Evolutionary conservation across 2,888 invertebrate species (phyloP).

Genomic region (Coenonympha arcania): DNA sequence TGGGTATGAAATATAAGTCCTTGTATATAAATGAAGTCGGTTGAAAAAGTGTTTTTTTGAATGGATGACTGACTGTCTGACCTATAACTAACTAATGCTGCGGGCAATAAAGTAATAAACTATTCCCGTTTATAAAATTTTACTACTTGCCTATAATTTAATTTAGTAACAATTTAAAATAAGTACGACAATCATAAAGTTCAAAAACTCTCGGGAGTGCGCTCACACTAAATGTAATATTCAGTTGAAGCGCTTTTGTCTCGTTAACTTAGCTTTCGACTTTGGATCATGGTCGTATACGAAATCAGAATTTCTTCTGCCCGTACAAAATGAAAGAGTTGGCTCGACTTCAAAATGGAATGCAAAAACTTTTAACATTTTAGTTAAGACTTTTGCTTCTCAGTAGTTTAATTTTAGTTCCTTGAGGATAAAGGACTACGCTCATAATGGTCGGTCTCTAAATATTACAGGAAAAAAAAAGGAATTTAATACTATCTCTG

Average conservation of each 20-base stretch:
- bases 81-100: too few relatives aligned
- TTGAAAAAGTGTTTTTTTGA: too few relatives aligned
- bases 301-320: conserved; percentile 16
- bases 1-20: too few relatives aligned
- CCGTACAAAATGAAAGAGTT: conserved; percentile 22
- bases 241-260: conserved; percentile 11
- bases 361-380: conserved; percentile 17
- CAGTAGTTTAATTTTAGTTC: conserved; percentile 6
- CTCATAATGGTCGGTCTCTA: neutral
- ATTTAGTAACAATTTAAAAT: neutral
- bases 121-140: neutral
- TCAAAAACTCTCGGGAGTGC: neutral
- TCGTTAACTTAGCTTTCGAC: conserved; percentile 12
- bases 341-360: conserved; percentile 22
- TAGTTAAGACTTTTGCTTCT: conserved; percentile 3
- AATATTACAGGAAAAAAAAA: neutral
- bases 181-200: neutral
- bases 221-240: conserved; percentile 9
- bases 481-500: too few relatives aligned
- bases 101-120: too few relatives aligned
- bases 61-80: too few relatives aligned
- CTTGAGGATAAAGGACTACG: neutral
- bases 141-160: neutral
- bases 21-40: too few relatives aligned
- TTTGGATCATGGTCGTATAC: conserved; percentile 6